Base-by-base conservation (phyloP, 1,140 invertebrate species). In the Formica selysi region DNA sequence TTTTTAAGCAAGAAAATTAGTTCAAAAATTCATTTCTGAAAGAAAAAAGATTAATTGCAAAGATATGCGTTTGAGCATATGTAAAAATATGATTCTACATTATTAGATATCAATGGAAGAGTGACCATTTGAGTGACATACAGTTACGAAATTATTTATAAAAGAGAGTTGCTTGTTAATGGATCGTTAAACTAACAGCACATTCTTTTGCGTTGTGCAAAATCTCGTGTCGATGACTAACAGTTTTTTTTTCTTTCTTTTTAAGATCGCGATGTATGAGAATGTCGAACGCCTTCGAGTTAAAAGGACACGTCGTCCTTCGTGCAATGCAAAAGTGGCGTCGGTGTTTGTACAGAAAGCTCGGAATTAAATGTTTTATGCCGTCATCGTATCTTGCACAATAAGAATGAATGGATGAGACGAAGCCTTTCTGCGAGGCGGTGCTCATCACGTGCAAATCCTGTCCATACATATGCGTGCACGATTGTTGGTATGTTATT, bases 341-440 rank as follows among this genome's bases (percentile, higher is more conserved):
- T 59, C 67, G 51, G 22, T 57, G 67, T 81, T 73, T 48, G 36
- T 7, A 38, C 10, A 81, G 51, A 81, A 57, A 81, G 65, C 65
- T 51, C 32, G 51, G 68, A 74, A 83, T 83, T 29, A 44, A 22
- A 41, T n/a, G 51, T 22, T 74, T 38, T 36, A 59, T 41, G 29
- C 41, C 68, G 26, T 83, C 67, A 48, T 73, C 19, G 38, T 59
- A 51, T 36, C 16, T 36, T 48, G 73, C 57, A 71, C 64, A 76
- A 76, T 78, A 64, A 81, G 54, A 74, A 76, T 86, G 79, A 86
- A 86, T 86, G 84, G 76, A 65, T 64, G 71, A 64, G 68, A 80
- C 68, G 87, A 54, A 70, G 13, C 54, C 68, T 16, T 16, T 51
- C 16, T 36, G 22, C 32, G 76, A 68, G 57, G 76, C 59, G 71